These are phyloP conservation scores for Phymorhynchus buccinoides DNA, from an alignment of 1,140 invertebrate species.

Conservation along the genomic window DNA sequence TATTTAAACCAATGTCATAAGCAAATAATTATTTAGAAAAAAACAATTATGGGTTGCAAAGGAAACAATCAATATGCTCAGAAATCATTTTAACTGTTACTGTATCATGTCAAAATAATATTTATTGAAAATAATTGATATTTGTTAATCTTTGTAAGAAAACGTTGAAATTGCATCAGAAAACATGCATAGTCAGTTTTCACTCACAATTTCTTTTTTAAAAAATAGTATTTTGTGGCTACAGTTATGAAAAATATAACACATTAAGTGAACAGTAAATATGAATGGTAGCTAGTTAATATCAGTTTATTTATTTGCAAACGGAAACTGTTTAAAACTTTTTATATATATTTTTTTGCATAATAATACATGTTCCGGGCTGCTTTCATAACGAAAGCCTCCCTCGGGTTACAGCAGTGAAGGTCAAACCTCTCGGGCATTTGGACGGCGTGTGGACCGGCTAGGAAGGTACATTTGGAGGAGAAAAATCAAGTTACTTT, in stretches of 20 bases:
- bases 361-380: not conserved
- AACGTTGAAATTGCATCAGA: not conserved
- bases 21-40: not conserved
- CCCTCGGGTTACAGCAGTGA: conserved; percentile 21
- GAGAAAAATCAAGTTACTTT: not conserved
- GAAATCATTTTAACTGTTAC: too few relatives aligned
- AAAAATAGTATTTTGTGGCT: too few relatives aligned
- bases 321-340: too few relatives aligned
- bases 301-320: too few relatives aligned
- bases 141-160: not conserved
- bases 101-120: not conserved
- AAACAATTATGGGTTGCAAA: not conserved
- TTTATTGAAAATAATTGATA: not conserved
- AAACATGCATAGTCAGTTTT: not conserved
- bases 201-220: too few relatives aligned
- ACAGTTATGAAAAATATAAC: too few relatives aligned
- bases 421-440: conserved; percentile 2
- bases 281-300: too few relatives aligned
- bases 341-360: too few relatives aligned
- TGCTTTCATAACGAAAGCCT: not conserved
- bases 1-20: not conserved
- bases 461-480: not conserved
- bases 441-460: not conserved
- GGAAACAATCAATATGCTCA: too few relatives aligned
- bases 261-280: too few relatives aligned